A percentile compares a stretch with the other conserved stretches of the same genome.
phyloP scores from a whole-genome alignment of 2,888 invertebrate species.

The Cephalotes varians region DNA sequence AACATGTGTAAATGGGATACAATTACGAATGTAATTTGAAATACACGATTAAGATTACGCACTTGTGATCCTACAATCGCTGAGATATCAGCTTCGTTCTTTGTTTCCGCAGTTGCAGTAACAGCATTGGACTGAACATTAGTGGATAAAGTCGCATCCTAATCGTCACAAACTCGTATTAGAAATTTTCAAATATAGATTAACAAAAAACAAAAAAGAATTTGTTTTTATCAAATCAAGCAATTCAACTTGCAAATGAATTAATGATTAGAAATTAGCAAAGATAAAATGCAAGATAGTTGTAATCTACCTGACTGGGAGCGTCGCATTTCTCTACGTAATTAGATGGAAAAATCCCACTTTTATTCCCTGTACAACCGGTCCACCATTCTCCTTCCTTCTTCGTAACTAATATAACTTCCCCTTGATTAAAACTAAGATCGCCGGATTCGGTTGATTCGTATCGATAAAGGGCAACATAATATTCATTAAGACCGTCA shows the following conservation, averaged over 20 bases:
- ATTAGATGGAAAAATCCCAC: constrained; percentile 99
- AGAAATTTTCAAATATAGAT: neutral
- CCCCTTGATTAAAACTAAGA: constrained; percentile 94
- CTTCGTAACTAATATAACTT: constrained; percentile 94
- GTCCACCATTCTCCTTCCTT: constrained; percentile 99
- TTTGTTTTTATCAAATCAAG: neutral
- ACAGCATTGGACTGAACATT: constrained; percentile 61
- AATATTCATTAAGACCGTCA: constrained; percentile 90
- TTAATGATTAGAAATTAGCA: neutral
- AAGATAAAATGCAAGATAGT: neutral
- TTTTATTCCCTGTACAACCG: constrained; percentile 92
- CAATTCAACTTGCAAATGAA: neutral
- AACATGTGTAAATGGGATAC: neutral
- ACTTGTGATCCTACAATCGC: constrained; percentile 64
- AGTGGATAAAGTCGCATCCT: constrained; percentile 62
- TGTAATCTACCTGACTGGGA: constrained; percentile 77
- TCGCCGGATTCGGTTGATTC: constrained; percentile 96
- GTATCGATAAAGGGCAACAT: constrained; percentile 96
- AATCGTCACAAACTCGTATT: constrained; percentile 48
- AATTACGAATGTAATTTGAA: constrained; percentile 13
- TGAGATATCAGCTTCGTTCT: constrained; percentile 46
- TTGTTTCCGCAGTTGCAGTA: constrained; percentile 79
- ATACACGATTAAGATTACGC: constrained; percentile 60
- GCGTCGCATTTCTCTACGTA: constrained; percentile 93
- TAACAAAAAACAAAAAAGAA: constrained; percentile 9